These are phyloP conservation scores for Hoplostethus mediterraneus DNA, from an alignment of 2,797 vertebrate genomes.

Conservation along the genomic window DNA sequence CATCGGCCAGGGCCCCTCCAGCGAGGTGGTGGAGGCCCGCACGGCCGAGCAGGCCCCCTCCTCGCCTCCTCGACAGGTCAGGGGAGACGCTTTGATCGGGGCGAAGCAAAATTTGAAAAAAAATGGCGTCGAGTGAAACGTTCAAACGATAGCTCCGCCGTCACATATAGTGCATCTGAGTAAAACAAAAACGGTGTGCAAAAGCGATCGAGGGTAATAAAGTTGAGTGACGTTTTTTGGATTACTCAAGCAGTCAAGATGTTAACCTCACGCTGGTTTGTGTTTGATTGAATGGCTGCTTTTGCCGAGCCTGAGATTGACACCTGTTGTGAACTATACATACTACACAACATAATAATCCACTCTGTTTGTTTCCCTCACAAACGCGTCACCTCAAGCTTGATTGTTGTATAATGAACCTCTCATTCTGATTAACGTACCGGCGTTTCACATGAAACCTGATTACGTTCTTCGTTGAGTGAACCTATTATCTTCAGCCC, in stretches of 20 bases:
- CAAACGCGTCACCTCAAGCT: neutral
- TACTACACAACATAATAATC: neutral
- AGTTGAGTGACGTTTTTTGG: no score
- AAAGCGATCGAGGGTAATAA: no score
- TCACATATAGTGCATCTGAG: no score
- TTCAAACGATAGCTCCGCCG: no score
- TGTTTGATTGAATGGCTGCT: neutral
- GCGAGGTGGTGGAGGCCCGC: conserved; percentile 93
- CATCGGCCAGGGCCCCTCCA: conserved; percentile 94
- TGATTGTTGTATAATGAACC: neutral
- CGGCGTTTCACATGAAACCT: neutral
- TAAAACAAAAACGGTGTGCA: no score
- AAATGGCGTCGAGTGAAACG: no score
- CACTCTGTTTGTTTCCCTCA: neutral
- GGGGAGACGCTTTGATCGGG: conserved; percentile 37
- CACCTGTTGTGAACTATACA: neutral
- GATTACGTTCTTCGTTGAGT: neutral
- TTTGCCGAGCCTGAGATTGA: neutral
- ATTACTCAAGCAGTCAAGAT: no score
- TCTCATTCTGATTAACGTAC: conserved; percentile 3
- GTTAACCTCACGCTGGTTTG: neutral
- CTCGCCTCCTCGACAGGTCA: conserved; percentile 93
- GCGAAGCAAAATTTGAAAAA: neutral
- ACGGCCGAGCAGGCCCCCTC: conserved; percentile 98
- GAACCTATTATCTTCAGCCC: neutral